Evolutionary conservation across 2,113 vertebrate genomes (phyloP).

Genomic region (Oncorhynchus tshawytscha): DNA sequence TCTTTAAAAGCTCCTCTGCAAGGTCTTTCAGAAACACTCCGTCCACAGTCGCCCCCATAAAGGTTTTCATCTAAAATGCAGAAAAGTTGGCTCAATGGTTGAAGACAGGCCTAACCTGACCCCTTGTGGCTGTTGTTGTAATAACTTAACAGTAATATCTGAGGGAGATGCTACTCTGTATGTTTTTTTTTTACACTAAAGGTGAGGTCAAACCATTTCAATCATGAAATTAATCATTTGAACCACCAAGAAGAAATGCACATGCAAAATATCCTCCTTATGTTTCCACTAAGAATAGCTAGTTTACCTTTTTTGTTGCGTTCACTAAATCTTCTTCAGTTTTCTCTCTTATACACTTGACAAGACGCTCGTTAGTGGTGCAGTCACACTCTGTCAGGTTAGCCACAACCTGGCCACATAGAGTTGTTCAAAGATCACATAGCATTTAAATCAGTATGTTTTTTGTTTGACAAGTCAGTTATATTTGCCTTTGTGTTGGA

Average conservation of each 20-base stretch:
- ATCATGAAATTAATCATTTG: no score
- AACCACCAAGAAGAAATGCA: no score
- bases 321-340: conserved; percentile 68
- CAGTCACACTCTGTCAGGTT: conserved; percentile 66
- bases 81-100: background rate
- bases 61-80: conserved; percentile 49
- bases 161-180: background rate
- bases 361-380: conserved; percentile 59
- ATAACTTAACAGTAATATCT: background rate
- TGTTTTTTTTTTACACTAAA: no score
- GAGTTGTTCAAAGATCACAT: background rate
- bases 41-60: conserved; percentile 66
- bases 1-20: conserved; percentile 67
- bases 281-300: no score
- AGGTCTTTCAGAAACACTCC: conserved; percentile 70
- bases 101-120: background rate
- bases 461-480: no score
- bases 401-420: conserved; percentile 63
- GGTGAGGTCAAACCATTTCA: no score
- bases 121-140: conserved; percentile 28
- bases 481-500: background rate
- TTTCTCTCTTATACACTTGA: conserved; percentile 70
- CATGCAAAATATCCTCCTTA: no score
- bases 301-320: conserved; percentile 22
- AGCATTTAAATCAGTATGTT: background rate